Conservation (phyloP, 1,140 invertebrate species). For the Penaeus chinensis region DNA sequence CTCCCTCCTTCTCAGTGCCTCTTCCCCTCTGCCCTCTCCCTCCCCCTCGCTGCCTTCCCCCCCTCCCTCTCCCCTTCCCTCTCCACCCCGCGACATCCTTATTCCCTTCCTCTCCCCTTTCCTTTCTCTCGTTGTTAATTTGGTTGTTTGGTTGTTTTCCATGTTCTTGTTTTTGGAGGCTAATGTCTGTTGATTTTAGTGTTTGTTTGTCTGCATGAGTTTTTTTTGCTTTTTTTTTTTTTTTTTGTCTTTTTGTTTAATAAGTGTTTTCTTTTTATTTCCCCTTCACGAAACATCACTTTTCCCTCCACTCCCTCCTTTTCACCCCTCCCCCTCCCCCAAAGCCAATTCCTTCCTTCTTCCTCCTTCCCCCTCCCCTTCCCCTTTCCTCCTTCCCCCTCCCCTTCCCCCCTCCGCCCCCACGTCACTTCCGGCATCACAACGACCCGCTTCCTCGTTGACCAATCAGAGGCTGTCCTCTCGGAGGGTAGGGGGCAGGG, state of each 20-base stretch:
- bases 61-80: background rate
- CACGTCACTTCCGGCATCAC: conserved; percentile 27
- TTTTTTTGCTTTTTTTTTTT: too few species aligned
- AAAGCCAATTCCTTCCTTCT: background rate
- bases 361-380: background rate
- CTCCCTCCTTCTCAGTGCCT: conserved; percentile 1
- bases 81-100: background rate
- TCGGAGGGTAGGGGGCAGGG: background rate
- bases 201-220: too few species aligned
- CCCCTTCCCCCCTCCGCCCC: background rate
- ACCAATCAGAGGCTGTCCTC: conserved; percentile 24
- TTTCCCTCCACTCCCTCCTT: background rate
- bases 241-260: too few species aligned
- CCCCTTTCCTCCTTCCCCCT: background rate
- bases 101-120: background rate
- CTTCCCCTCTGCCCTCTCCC: background rate
- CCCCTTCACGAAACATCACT: too few species aligned
- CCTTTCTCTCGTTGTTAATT: too few species aligned
- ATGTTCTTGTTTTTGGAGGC: too few species aligned
- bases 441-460: conserved; percentile 29
- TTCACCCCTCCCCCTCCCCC: background rate
- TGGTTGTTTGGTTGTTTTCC: too few species aligned
- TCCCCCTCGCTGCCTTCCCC: background rate
- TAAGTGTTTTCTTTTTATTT: too few species aligned
- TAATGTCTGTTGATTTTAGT: too few species aligned